Conservation (phyloP, 2,888 invertebrate genomes). For the Sesia bembeciformis region DNA sequence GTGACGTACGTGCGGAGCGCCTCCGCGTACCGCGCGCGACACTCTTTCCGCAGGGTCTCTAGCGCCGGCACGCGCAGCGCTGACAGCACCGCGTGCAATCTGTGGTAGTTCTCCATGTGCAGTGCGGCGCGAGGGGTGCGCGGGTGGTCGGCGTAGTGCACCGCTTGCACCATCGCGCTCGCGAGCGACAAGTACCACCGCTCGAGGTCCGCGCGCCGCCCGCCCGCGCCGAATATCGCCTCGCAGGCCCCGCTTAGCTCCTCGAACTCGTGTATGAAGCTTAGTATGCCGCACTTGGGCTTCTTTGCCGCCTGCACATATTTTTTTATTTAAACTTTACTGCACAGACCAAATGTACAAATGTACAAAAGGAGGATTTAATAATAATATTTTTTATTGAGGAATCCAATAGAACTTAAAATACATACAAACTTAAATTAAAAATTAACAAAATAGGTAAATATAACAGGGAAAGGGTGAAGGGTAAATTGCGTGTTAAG, state of each 20-base stretch:
- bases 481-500: too few species aligned
- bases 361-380: neutral
- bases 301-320: slow-evolving; percentile 53
- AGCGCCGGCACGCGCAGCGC: slow-evolving; percentile 92
- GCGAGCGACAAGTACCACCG: slow-evolving; percentile 90
- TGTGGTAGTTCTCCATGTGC: slow-evolving; percentile 97
- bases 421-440: too few species aligned
- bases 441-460: too few species aligned
- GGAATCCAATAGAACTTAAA: too few species aligned
- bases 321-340: slow-evolving; percentile 45
- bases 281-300: slow-evolving; percentile 90
- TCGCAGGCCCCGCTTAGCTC: slow-evolving; percentile 91
- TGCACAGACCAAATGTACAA: slow-evolving; percentile 40
- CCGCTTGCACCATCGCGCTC: slow-evolving; percentile 85
- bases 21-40: slow-evolving; percentile 91
- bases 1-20: slow-evolving; percentile 93
- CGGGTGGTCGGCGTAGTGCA: slow-evolving; percentile 84
- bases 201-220: slow-evolving; percentile 91
- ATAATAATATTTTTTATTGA: neutral
- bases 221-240: slow-evolving; percentile 88
- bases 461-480: too few species aligned
- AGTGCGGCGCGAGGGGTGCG: slow-evolving; percentile 93
- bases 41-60: slow-evolving; percentile 91
- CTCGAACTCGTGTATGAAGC: slow-evolving; percentile 93
- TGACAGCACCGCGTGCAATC: slow-evolving; percentile 88